These are phyloP conservation scores for Pluvianellus socialis DNA, from an alignment of 2,113 vertebrate genomes.

Conservation along the genomic window DNA sequence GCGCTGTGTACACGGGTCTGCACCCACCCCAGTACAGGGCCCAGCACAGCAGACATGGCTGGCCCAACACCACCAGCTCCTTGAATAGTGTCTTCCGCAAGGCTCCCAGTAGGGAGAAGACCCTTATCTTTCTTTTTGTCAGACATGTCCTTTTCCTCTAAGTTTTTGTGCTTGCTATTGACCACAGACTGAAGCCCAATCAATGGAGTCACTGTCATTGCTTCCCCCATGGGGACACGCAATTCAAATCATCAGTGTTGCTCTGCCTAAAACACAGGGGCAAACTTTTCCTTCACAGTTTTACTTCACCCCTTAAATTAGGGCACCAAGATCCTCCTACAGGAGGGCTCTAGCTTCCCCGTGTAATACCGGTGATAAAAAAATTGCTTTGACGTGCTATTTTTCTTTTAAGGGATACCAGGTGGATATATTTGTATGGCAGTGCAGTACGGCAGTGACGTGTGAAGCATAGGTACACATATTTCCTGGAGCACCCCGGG, in stretches of 20 bases:
- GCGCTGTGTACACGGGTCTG: background rate
- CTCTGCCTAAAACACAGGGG: background rate
- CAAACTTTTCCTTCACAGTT: background rate
- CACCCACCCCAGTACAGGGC: background rate
- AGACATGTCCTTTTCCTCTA: background rate
- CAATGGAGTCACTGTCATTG: background rate
- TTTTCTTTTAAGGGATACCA: background rate
- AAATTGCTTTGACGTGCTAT: background rate
- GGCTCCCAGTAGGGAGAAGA: background rate
- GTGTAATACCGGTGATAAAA: background rate
- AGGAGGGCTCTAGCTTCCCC: background rate
- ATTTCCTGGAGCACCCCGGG: background rate
- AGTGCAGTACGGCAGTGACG: background rate
- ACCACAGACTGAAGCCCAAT: background rate
- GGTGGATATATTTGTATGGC: background rate
- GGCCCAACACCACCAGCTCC: background rate
- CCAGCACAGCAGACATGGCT: background rate
- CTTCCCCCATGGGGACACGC: background rate
- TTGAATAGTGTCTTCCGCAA: background rate
- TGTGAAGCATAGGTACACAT: background rate
- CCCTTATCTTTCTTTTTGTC: background rate
- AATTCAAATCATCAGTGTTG: background rate
- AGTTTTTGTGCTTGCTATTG: conserved; percentile 1
- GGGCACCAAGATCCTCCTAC: background rate
- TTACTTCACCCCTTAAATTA: background rate